Base-by-base conservation (phyloP, 2,113 vertebrate genomes). In the Coryphaenoides rupestris region DNA sequence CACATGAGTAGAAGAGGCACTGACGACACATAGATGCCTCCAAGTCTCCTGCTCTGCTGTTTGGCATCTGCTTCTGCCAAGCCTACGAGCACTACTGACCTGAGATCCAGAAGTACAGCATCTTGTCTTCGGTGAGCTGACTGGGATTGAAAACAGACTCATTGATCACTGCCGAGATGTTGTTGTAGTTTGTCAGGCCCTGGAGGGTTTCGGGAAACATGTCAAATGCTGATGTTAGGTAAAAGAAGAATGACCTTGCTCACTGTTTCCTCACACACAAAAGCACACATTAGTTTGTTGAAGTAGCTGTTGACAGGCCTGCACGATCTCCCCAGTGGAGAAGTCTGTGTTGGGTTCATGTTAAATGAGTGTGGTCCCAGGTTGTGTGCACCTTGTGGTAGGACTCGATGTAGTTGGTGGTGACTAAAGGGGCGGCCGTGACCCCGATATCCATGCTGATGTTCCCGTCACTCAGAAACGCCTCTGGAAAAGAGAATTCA, bases 71-170 rank as follows among this genome's bases (percentile, higher is more conserved):
- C 9, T 12, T 40, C 33, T 40, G 13, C 9, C 33, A 6, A 40
- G 33, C 13, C 10, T 40, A 22, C 23, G 21, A 13, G 21, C 1
- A 3, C n/a, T 21, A 16, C 78, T 73, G 40, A 88, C 87, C 87
- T 81, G 87, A 88, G 47, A 96, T 15, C 94, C 94, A 96, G 70
- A 96, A 93, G 76, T 92, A 93, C 2, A 96, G 84, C 93, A 96
- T 95, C 12, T 62, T 87, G 56, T 90, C 49, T 58, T 93, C 86
- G 0, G 85, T 81, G 81, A 95, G 86, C 58, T 93, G 87, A 0
- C 68, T 65, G 0, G 94, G 92, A 0, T 84, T 83, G 76, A 92
- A 96, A 0, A 72, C 65, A 0, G 93, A 93, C 21, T 89, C 80
- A 0, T 49, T 83, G 73, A 91, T 72, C 49, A 46, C 54, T 0